Evolutionary conservation across 2,888 invertebrate species (phyloP).

Genomic region (Pheosia tremula): DNA sequence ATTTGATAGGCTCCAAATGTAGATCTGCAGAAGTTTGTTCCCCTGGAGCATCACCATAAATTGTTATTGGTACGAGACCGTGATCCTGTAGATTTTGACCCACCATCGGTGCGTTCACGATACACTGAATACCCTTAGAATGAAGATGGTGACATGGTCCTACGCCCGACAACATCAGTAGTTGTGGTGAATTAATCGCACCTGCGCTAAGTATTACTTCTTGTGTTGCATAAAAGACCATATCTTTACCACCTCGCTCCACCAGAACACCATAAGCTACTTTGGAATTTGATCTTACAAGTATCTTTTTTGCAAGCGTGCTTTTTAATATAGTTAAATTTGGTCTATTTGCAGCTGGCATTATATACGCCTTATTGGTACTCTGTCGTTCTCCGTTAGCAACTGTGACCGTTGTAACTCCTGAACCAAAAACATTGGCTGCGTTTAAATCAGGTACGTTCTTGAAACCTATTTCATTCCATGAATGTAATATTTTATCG

Average conservation of each 20-base stretch:
- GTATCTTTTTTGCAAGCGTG: slow-evolving; percentile 75
- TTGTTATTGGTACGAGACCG: slow-evolving; percentile 14
- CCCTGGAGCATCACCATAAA: slow-evolving; percentile 1
- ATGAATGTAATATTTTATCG: slow-evolving; percentile 52
- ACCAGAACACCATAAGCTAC: slow-evolving; percentile 64
- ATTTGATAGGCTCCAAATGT: neutral
- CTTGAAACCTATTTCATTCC: slow-evolving; percentile 65
- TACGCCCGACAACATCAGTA: slow-evolving; percentile 77
- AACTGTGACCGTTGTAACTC: slow-evolving; percentile 68
- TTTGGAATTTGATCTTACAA: slow-evolving; percentile 69
- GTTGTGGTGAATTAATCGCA: slow-evolving; percentile 70
- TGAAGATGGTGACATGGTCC: slow-evolving; percentile 54
- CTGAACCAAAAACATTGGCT: slow-evolving; percentile 65
- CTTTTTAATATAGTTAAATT: slow-evolving; percentile 70
- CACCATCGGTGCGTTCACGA: slow-evolving; percentile 21
- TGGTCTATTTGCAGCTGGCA: slow-evolving; percentile 40
- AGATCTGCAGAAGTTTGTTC: neutral
- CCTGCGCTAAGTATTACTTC: slow-evolving; percentile 77
- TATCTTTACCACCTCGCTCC: slow-evolving; percentile 38
- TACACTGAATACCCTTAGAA: slow-evolving; percentile 1
- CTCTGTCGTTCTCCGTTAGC: slow-evolving; percentile 71
- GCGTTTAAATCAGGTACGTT: slow-evolving; percentile 62
- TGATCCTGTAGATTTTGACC: slow-evolving; percentile 29
- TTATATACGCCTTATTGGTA: slow-evolving; percentile 76
- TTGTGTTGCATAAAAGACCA: slow-evolving; percentile 46